Evolutionary conservation across 1,140 invertebrate species (phyloP).

Genomic region (Philotrypesis tridentata): DNA sequence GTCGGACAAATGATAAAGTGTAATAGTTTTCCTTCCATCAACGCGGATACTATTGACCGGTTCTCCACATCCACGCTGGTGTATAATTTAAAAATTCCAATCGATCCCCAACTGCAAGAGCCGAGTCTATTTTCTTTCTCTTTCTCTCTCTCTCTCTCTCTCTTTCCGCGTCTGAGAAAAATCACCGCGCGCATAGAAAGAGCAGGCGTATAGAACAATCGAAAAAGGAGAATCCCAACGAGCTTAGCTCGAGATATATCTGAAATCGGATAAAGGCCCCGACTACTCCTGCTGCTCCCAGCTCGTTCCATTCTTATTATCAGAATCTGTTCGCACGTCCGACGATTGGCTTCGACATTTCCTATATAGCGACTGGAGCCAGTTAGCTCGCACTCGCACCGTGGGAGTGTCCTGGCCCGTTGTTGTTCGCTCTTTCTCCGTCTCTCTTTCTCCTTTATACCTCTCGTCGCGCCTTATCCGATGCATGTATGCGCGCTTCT

Average conservation of each 20-base stretch:
- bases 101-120: not conserved
- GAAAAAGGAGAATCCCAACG: not conserved
- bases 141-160: too few relatives aligned
- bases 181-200: too few relatives aligned
- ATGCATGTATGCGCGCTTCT: too few relatives aligned
- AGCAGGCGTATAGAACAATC: too few relatives aligned
- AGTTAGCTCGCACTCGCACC: not conserved
- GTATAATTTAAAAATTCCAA: not conserved
- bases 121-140: too few relatives aligned
- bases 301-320: constrained; percentile 50
- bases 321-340: constrained; percentile 26
- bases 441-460: too few relatives aligned
- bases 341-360: constrained; percentile 24
- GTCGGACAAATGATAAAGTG: not conserved
- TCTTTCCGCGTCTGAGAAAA: too few relatives aligned
- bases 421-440: constrained; percentile 3
- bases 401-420: constrained; percentile 36
- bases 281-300: constrained; percentile 11
- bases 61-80: not conserved
- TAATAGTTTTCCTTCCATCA: not conserved
- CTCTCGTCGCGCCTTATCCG: constrained; percentile 11
- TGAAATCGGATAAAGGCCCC: constrained; percentile 24
- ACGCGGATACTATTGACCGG: too few relatives aligned
- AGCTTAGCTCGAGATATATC: not conserved
- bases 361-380: constrained; percentile 15